These are phyloP conservation scores for Adineta ricciae DNA, from an alignment of 2,888 invertebrate species.

Conservation along the genomic window DNA sequence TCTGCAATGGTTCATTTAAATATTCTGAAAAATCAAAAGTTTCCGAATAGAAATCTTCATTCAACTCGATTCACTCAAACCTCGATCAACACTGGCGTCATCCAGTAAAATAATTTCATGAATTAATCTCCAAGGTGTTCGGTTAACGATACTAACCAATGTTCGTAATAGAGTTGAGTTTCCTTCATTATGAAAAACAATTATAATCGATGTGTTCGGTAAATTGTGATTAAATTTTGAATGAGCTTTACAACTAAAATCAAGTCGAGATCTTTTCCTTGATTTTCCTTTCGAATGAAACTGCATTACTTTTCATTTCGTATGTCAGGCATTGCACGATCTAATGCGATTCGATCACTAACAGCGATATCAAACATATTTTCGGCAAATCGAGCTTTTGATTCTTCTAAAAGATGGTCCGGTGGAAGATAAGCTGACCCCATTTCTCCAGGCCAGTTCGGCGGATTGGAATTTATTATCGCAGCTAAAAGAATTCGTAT, in stretches of 20 bases:
- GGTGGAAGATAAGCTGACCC: constrained; percentile 79
- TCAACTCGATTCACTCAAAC: background rate
- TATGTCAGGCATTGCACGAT: constrained; percentile 85
- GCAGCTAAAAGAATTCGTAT: background rate
- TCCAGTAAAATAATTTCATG: constrained; percentile 44
- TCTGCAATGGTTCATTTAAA: constrained; percentile 74
- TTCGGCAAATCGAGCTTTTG: constrained; percentile 88
- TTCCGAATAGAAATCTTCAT: background rate
- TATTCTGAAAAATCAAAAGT: constrained; percentile 51
- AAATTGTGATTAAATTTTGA: background rate
- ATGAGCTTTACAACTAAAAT: constrained; percentile 24
- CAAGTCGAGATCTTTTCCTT: background rate
- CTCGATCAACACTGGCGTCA: constrained; percentile 39
- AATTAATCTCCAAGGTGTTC: constrained; percentile 40
- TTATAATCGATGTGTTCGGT: constrained; percentile 31
- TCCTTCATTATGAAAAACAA: constrained; percentile 34
- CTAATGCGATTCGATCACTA: constrained; percentile 90
- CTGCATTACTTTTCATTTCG: constrained; percentile 48
- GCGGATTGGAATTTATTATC: constrained; percentile 36
- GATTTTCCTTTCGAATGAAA: background rate
- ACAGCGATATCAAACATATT: constrained; percentile 97
- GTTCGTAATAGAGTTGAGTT: constrained; percentile 36
- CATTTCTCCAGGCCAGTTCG: constrained; percentile 74
- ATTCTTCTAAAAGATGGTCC: constrained; percentile 69
- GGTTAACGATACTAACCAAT: constrained; percentile 43